These are phyloP conservation scores for Paedocypris sp. DNA, from an alignment of 2,113 vertebrate species.

Conservation along the genomic window DNA sequence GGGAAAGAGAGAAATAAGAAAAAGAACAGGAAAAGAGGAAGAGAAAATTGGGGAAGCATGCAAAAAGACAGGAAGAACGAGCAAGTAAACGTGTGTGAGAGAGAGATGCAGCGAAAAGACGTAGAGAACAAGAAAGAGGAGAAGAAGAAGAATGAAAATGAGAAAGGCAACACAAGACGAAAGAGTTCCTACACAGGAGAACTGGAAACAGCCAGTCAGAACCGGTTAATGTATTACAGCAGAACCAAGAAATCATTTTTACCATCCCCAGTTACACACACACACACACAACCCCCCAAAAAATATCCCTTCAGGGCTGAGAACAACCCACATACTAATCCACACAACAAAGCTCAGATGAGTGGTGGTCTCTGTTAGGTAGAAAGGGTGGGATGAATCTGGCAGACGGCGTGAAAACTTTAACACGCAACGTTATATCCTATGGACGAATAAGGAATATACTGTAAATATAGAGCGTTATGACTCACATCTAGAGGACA, in stretches of 20 bases:
- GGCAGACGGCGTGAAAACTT: neutral
- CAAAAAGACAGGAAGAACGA: no score
- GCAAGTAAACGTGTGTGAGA: neutral
- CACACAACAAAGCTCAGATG: neutral
- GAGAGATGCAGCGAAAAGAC: slow-evolving; percentile 3
- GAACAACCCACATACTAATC: slow-evolving; percentile 12
- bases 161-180: slow-evolving; percentile 4
- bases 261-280: no score
- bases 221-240: slow-evolving; percentile 20
- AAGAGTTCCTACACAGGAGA: neutral
- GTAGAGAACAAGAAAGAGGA: neutral
- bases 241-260: slow-evolving; percentile 12
- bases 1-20: no score
- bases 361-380: neutral
- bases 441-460: slow-evolving; percentile 4
- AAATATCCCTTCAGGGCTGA: slow-evolving; percentile 5
- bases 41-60: no score
- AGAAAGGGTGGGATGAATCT: neutral
- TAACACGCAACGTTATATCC: neutral
- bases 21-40: no score
- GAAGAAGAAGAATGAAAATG: neutral
- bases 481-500: slow-evolving; percentile 2
- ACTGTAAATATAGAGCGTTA: neutral
- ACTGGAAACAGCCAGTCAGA: slow-evolving; percentile 12
- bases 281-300: no score